phyloP scores from a whole-genome alignment of 2,888 invertebrate species.

The Heliconius ismenius region DNA sequence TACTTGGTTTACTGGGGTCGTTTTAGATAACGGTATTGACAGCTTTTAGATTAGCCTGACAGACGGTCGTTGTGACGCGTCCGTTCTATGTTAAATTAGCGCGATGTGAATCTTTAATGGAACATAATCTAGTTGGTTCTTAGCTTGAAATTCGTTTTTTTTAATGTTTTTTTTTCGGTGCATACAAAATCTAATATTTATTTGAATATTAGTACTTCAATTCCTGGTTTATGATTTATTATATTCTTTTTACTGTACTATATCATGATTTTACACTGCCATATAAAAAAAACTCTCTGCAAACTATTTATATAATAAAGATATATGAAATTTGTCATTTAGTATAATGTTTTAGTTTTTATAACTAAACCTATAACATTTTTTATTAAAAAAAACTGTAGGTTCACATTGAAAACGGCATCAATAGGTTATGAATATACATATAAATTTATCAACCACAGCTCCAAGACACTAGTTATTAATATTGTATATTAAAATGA shows the following conservation, averaged over 20 bases:
- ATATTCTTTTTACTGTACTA: too few species aligned
- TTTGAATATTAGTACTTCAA: neutral
- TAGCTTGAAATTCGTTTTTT: neutral
- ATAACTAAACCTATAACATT: neutral
- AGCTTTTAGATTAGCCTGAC: slow-evolving; percentile 65
- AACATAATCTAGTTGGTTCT: slow-evolving; percentile 2
- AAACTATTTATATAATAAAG: neutral
- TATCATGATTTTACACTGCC: neutral
- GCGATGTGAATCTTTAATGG: slow-evolving; percentile 24
- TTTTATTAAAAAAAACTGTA: neutral
- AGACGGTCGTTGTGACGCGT: slow-evolving; percentile 53
- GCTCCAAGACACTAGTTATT: neutral
- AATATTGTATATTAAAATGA: slow-evolving; percentile 7
- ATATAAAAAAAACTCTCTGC: neutral
- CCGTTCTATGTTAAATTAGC: slow-evolving; percentile 63
- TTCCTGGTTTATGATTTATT: too few species aligned
- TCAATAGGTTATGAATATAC: neutral
- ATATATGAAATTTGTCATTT: neutral
- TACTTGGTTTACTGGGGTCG: slow-evolving; percentile 68
- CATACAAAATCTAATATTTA: neutral
- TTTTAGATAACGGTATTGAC: slow-evolving; percentile 73
- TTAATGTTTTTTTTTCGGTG: too few species aligned
- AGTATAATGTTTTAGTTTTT: neutral
- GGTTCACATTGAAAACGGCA: neutral
- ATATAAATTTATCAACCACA: neutral